Evolutionary conservation across 2,113 vertebrate species (phyloP), one percentile per base, ranked within the genome.

Genomic region (Panthera leo): DNA sequence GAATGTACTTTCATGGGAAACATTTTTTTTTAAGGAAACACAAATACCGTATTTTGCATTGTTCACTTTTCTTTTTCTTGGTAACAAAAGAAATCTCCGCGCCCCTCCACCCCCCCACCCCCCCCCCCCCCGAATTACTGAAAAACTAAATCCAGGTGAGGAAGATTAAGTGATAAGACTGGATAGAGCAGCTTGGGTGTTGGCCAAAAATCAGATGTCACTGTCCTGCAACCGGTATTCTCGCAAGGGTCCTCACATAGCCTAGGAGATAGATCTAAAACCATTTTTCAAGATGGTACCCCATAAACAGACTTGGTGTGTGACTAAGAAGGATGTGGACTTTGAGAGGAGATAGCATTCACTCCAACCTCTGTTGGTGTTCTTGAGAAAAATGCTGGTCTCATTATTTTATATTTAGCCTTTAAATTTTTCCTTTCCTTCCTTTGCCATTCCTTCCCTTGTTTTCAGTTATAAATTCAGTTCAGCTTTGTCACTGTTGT

Each of bases 401-500:
- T 34, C 25, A 0, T 84, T 65, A 21, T 58, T 84, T 75, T 76
- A 18, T 80, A 63, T 67, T 75, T 71, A 65, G 55, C 11, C 51
- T 90, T 91, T 27, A 29, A 36, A 19, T 14, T 51, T 92, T 48
- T 29, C 8, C 25, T 31, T 92, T n/a, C 80, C 39, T 94, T 31
- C 25, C 7, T 92, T 82, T 82, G 19, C 39, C 48, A 2, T 82
- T 53, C 51, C 79, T 88, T 65, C 34, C 14, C 39, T 85, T 73
- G 18, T 73, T 61, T 93, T 80, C 75, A 79, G 68, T 79, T 93
- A 96, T 55, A 80, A 89, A 76, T 67, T 96, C 65, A 96, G 48
- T 67, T 95, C 65, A 96, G 48, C 25, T 95, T 95, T 97, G 36
- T 96, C 65, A 19, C 5, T 84, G 29, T 89, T 61, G 39, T 65